Conservation (phyloP, 2,797 vertebrate genomes). For the Choloepus didactylus region DNA sequence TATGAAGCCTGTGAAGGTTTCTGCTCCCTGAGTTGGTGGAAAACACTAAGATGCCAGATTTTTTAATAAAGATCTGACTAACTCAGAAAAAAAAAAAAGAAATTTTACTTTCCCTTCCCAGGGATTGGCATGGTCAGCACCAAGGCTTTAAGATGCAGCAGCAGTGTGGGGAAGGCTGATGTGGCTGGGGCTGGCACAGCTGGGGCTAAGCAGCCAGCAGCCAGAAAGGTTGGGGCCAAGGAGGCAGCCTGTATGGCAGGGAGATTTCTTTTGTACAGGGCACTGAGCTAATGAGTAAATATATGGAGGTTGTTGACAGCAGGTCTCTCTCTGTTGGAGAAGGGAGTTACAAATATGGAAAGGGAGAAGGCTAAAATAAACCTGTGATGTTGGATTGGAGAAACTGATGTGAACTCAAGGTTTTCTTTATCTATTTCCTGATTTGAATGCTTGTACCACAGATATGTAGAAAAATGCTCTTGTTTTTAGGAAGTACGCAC, state of each 20-base stretch:
- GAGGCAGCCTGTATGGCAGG: neutral
- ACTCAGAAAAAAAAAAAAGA: too few relatives aligned
- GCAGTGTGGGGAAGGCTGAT: neutral
- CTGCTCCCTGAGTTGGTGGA: too few relatives aligned
- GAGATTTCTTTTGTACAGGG: neutral
- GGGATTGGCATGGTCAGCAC: neutral
- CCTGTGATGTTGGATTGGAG: neutral
- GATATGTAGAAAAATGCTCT: neutral
- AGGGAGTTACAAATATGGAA: neutral
- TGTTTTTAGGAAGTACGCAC: slow-evolving; percentile 37
- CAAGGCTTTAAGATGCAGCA: neutral
- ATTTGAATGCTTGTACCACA: neutral
- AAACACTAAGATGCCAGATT: too few relatives aligned
- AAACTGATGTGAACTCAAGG: neutral
- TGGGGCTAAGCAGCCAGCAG: neutral
- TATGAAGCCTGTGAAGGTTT: too few relatives aligned
- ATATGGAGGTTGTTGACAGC: neutral
- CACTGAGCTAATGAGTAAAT: neutral
- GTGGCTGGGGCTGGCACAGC: neutral
- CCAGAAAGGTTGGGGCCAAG: neutral
- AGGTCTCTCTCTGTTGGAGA: neutral
- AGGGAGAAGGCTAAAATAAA: neutral
- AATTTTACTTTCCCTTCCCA: neutral
- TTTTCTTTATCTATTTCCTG: slow-evolving; percentile 20
- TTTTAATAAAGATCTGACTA: too few relatives aligned